Percentiles rank a stretch among this genome's conserved stretches.
These are phyloP conservation scores for Dione juno DNA, from an alignment of 2,888 invertebrate species.

Conservation along the genomic window DNA sequence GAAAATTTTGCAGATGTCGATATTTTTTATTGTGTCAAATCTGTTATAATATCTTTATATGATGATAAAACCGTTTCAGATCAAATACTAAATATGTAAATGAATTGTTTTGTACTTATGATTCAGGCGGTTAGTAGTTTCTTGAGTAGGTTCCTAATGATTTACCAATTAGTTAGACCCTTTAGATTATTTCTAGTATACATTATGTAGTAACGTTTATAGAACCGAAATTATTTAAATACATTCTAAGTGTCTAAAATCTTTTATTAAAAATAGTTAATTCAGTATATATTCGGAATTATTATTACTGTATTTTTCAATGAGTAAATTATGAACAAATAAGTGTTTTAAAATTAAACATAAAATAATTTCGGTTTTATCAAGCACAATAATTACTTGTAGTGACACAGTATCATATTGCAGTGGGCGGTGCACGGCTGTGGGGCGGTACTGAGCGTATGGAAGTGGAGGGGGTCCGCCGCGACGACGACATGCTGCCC, in stretches of 20 bases:
- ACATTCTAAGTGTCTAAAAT: background rate
- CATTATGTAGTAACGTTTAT: background rate
- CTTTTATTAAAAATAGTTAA: background rate
- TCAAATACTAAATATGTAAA: background rate
- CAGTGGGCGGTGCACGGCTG: slow-evolving; percentile 64
- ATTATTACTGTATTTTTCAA: background rate
- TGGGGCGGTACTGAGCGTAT: slow-evolving; percentile 89
- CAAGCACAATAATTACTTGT: background rate
- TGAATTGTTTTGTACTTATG: background rate
- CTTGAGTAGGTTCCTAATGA: slow-evolving; percentile 14
- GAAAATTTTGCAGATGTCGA: slow-evolving; percentile 24
- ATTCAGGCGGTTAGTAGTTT: slow-evolving; percentile 22
- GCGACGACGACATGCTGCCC: slow-evolving; percentile 87
- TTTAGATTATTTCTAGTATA: slow-evolving; percentile 13
- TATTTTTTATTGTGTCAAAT: slow-evolving; percentile 2
- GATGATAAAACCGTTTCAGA: slow-evolving; percentile 1
- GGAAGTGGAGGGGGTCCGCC: slow-evolving; percentile 75
- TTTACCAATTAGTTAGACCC: slow-evolving; percentile 36
- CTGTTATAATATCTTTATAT: background rate
- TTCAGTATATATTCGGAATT: background rate
- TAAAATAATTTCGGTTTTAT: slow-evolving; percentile 32
- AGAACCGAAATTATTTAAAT: slow-evolving; percentile 25
- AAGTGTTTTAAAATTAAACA: no score
- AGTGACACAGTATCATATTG: background rate
- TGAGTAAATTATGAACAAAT: no score